Conservation (phyloP, 2,888 invertebrate genomes). For the Stenoptilia bipunctidactyla region DNA sequence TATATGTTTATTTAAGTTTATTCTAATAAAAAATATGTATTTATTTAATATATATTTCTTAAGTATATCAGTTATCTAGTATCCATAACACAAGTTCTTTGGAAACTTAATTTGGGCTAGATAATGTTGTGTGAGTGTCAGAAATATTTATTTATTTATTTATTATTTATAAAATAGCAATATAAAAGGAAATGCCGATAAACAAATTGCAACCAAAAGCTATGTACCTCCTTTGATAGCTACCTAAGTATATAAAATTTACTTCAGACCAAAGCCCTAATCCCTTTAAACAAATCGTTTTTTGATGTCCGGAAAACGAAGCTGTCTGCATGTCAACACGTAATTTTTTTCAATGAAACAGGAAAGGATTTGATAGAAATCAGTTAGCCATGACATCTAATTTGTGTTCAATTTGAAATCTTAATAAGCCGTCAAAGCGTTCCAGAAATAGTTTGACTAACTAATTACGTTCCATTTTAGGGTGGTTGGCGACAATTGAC, state of each 20-base stretch:
- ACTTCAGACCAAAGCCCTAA: not conserved
- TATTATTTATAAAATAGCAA: no score
- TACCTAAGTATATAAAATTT: not conserved
- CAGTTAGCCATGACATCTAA: slow-evolving; percentile 63
- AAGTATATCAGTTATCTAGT: no score
- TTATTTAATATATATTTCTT: no score
- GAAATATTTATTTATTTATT: no score
- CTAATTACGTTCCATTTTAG: slow-evolving; percentile 55
- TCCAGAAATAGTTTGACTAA: slow-evolving; percentile 55
- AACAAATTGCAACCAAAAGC: no score
- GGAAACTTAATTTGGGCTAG: no score
- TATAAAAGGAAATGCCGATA: no score
- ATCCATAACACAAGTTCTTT: no score
- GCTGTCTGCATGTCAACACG: slow-evolving; percentile 43
- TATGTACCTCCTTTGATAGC: no score
- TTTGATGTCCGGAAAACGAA: slow-evolving; percentile 62
- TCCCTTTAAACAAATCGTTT: slow-evolving; percentile 41
- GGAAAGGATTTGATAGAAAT: slow-evolving; percentile 38
- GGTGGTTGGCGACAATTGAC: slow-evolving; percentile 58
- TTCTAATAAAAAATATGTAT: no score
- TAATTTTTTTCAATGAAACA: slow-evolving; percentile 41
- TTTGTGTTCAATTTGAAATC: slow-evolving; percentile 68
- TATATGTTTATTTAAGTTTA: no score
- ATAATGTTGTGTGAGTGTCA: no score
- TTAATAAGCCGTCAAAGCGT: slow-evolving; percentile 69